Evolutionary conservation across 2,888 invertebrate species (phyloP).

Genomic region (Hydriomena furcata): DNA sequence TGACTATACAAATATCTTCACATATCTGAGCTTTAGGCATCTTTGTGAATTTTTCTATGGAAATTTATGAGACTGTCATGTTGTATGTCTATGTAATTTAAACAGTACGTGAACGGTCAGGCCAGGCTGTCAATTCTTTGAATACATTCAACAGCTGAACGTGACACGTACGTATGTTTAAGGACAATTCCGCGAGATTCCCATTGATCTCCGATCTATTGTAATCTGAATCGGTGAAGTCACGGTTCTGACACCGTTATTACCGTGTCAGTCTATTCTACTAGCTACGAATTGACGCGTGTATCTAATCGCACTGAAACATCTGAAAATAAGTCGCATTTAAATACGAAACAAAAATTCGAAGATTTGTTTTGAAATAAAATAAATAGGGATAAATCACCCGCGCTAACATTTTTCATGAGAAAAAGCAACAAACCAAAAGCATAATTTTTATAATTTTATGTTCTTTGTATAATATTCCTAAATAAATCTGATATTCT

Average conservation of each 20-base stretch:
- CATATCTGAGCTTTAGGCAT: too few relatives aligned
- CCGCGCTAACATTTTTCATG: too few relatives aligned
- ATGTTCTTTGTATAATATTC: too few relatives aligned
- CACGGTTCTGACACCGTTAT: slow-evolving; percentile 14
- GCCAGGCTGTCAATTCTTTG: background rate
- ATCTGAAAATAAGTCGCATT: slow-evolving; percentile 3
- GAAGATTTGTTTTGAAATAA: too few relatives aligned
- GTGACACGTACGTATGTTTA: slow-evolving; percentile 14
- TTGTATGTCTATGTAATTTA: background rate
- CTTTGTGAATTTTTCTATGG: too few relatives aligned
- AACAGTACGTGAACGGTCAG: background rate
- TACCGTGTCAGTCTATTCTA: slow-evolving; percentile 18
- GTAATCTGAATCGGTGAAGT: slow-evolving; percentile 17
- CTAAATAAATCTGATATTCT: too few relatives aligned
- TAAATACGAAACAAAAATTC: too few relatives aligned
- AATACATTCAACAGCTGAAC: slow-evolving; percentile 12
- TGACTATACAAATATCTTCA: too few relatives aligned
- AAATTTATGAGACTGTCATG: too few relatives aligned
- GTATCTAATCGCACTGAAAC: slow-evolving; percentile 3
- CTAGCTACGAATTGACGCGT: slow-evolving; percentile 9
- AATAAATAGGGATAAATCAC: too few relatives aligned
- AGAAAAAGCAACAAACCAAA: too few relatives aligned
- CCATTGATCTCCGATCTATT: slow-evolving; percentile 23
- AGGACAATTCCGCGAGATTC: slow-evolving; percentile 12
- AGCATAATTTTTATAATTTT: too few relatives aligned